Evolutionary conservation across 2,113 vertebrate species (phyloP).

Genomic region (Circaetus gallicus): DNA sequence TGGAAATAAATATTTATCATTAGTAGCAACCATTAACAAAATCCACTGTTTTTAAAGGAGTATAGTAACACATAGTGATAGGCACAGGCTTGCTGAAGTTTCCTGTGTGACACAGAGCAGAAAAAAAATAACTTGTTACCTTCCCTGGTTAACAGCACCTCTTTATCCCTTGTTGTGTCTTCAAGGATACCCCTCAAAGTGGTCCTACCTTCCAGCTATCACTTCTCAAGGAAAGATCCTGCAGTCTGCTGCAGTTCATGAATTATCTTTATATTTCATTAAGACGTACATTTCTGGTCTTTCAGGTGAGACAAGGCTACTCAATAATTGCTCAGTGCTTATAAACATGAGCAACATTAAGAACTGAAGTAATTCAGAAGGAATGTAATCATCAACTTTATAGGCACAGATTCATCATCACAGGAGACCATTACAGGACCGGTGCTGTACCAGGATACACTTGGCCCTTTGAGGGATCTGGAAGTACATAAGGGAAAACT

Average conservation of each 20-base stretch:
- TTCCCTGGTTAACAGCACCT: background rate
- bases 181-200: background rate
- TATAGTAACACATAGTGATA: background rate
- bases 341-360: background rate
- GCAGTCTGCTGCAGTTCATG: background rate
- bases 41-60: background rate
- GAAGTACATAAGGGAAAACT: background rate
- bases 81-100: too few species aligned
- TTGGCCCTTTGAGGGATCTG: background rate
- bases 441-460: background rate
- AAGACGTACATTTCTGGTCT: background rate
- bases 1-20: constrained; percentile 35
- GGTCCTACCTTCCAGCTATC: background rate
- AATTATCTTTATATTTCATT: background rate
- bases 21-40: background rate
- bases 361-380: background rate
- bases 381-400: background rate
- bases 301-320: background rate
- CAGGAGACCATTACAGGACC: background rate
- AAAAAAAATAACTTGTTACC: background rate
- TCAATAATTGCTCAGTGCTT: background rate
- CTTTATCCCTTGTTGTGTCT: background rate
- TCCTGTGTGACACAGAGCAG: background rate
- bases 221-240: background rate
- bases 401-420: background rate